A percentile compares a stretch with the other conserved stretches of the same genome.
Conservation (phyloP, 1,140 invertebrate species). For the Anastrepha ludens region DNA sequence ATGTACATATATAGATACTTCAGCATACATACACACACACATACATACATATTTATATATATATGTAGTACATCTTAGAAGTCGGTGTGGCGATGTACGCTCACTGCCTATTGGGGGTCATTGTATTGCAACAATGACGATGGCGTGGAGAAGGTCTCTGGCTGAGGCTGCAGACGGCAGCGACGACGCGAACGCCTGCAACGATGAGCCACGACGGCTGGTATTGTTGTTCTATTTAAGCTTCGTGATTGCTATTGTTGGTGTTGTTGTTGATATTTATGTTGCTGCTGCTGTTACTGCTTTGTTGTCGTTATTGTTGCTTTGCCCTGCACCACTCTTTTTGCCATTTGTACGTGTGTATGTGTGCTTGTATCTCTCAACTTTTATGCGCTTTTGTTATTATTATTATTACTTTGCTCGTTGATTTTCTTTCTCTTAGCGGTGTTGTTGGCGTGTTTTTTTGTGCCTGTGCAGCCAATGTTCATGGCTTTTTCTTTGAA, state of each 20-base stretch:
- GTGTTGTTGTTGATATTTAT: constrained; percentile 25
- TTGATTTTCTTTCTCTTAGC: neutral
- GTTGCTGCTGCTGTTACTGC: neutral
- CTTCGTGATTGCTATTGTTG: constrained; percentile 21
- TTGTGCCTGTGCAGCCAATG: neutral
- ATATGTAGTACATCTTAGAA: neutral
- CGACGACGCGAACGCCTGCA: neutral
- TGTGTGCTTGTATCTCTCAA: neutral
- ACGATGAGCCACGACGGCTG: neutral
- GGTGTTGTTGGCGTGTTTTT: neutral
- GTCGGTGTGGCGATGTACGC: neutral
- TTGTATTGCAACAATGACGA: constrained; percentile 37
- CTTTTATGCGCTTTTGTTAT: constrained; percentile 53
- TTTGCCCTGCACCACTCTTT: neutral
- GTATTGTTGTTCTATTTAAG: constrained; percentile 49
- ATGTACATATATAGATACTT: neutral
- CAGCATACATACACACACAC: neutral
- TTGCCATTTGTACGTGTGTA: neutral
- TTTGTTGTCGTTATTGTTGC: neutral
- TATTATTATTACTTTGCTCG: constrained; percentile 42
- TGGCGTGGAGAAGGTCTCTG: constrained; percentile 39
- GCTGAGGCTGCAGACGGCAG: neutral
- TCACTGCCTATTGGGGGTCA: constrained; percentile 19
- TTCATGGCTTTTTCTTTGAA: constrained; percentile 3
- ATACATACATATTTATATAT: neutral